A percentile compares a stretch with the other conserved stretches of the same genome.
Conservation (phyloP, 2,888 invertebrate genomes). For the Aspidiotus destructor region DNA sequence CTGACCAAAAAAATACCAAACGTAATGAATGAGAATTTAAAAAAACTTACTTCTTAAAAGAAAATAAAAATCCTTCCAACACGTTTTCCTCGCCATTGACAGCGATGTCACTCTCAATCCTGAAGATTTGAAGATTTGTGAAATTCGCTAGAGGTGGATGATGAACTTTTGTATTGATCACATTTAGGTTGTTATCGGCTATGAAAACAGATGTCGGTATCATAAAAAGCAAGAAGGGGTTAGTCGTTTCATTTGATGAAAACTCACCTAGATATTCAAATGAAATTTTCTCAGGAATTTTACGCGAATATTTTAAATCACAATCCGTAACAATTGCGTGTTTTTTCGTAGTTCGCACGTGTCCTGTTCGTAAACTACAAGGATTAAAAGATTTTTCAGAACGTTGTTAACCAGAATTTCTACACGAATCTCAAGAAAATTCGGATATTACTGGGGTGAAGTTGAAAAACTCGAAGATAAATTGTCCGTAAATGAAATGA, state of each 20-base stretch:
- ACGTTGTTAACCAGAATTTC: too few relatives aligned
- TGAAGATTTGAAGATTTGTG: slow-evolving; percentile 6
- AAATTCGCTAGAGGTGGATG: neutral
- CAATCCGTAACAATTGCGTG: slow-evolving; percentile 16
- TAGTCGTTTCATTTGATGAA: too few relatives aligned
- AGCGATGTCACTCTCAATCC: neutral
- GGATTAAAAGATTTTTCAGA: neutral
- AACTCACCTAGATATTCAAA: slow-evolving; percentile 9
- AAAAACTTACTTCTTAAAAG: slow-evolving; percentile 13
- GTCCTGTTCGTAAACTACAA: slow-evolving; percentile 17
- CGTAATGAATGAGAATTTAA: too few relatives aligned
- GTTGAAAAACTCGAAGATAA: too few relatives aligned
- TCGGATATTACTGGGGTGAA: too few relatives aligned
- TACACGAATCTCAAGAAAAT: too few relatives aligned
- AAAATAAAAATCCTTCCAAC: slow-evolving; percentile 8
- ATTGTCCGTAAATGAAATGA: neutral
- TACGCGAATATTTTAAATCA: slow-evolving; percentile 10
- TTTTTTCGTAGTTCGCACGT: slow-evolving; percentile 17
- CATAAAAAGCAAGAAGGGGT: too few relatives aligned
- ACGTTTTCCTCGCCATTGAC: neutral
- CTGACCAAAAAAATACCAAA: too few relatives aligned
- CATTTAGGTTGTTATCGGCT: too few relatives aligned
- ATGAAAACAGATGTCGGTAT: too few relatives aligned
- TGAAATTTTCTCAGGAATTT: neutral
- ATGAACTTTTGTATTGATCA: too few relatives aligned